Conservation (phyloP, 2,797 vertebrate genomes). For the Scolopax bukidnonensis region DNA sequence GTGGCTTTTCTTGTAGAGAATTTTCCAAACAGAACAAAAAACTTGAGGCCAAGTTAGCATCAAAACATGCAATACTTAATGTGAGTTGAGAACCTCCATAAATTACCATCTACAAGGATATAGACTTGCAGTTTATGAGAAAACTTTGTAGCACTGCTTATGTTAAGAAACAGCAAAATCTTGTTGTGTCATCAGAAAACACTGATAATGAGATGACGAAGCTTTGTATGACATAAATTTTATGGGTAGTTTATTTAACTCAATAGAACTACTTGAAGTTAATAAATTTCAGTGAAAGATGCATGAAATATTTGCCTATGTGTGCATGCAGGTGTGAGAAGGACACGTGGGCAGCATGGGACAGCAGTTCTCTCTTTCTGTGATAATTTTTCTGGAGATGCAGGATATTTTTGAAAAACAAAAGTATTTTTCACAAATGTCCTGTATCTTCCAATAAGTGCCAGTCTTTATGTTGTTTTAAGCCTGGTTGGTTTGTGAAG, state of each 20-base stretch:
- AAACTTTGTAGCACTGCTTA: neutral
- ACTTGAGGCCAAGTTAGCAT: neutral
- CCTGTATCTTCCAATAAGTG: neutral
- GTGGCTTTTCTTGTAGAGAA: neutral
- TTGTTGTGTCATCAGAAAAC: neutral
- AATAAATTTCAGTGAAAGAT: neutral
- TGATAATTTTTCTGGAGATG: neutral
- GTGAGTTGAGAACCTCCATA: neutral
- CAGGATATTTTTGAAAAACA: neutral
- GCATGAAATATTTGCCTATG: fast-evolving
- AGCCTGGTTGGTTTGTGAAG: neutral
- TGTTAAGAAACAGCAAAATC: neutral
- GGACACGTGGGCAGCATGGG: neutral
- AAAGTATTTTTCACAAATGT: neutral
- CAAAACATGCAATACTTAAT: neutral
- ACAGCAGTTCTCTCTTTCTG: neutral
- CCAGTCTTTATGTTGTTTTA: neutral
- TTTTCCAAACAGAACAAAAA: neutral
- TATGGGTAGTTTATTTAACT: neutral
- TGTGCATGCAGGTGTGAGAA: neutral
- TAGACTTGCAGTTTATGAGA: neutral
- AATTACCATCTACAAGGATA: neutral
- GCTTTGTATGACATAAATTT: neutral
- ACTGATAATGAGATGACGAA: neutral
- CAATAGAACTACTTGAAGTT: neutral